phyloP scores from a whole-genome alignment of 2,113 vertebrate species.

The Uropsilus gracilis region DNA sequence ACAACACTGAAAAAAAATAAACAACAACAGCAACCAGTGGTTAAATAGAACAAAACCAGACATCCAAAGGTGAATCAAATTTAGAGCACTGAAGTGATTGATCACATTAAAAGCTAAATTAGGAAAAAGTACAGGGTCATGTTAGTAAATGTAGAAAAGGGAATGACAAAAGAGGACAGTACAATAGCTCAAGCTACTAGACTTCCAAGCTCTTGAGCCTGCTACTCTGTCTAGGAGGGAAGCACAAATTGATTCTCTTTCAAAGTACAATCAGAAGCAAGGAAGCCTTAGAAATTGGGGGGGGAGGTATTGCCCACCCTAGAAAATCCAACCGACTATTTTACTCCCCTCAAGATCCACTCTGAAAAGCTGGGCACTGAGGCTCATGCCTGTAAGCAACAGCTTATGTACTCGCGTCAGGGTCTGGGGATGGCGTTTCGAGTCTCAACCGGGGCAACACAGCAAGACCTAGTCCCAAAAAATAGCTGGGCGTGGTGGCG shows the following conservation, averaged over 20 bases:
- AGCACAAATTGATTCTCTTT: background rate
- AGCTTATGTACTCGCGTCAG: no score
- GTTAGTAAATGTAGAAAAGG: background rate
- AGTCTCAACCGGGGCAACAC: no score
- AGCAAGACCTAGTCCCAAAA: no score
- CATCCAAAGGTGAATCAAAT: background rate
- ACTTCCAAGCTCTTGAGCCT: background rate
- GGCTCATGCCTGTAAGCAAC: no score
- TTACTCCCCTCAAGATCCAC: background rate
- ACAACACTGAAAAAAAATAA: background rate
- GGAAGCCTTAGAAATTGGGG: background rate
- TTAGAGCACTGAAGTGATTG: background rate
- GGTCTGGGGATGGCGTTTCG: no score
- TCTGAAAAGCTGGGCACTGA: no score
- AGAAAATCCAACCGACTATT: background rate
- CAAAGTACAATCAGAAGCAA: background rate
- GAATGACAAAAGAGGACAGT: background rate
- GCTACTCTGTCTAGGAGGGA: rapidly evolving
- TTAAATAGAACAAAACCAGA: background rate
- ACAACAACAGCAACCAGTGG: background rate
- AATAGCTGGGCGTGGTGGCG: no score
- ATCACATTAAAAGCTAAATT: background rate
- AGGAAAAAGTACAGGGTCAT: background rate
- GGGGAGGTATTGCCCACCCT: background rate
- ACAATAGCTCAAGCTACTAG: rapidly evolving